Base-by-base conservation (phyloP, 2,113 vertebrate species). In the Anhinga anhinga region DNA sequence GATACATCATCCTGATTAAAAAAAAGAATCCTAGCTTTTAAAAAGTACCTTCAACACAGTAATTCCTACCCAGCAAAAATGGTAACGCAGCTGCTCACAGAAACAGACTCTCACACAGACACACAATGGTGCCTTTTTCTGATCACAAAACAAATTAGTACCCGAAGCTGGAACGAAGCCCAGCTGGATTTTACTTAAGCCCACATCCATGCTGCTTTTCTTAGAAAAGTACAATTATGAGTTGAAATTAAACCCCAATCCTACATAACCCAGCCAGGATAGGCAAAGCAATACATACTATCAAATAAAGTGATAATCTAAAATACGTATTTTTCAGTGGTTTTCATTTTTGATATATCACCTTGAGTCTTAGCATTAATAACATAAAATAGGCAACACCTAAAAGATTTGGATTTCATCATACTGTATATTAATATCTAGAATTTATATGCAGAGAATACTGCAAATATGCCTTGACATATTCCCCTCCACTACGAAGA, bases 1-100 rank as follows among this genome's bases (percentile, higher is more conserved):
- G 97, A 97, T 17, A 98, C 98, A 72, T 98, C 98, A 96, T 99
- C 99, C 99, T 99, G 96, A 96, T 97, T 15, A 82, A 92, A 92
- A 92, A 92, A 82, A 36, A 23, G 12, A 70, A 70, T 3, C 34
- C 12, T 58, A 0, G 65, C 4, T 86, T 83, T 38, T 15, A 78
- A 86, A 92, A 82, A 81, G 21, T 15, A 56, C 44, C 30, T 90
- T 88, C 34, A 88, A 81, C 45, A 59, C 42, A 45, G 69, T 47
- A 36, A 92, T 90, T 93, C 50, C 76, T 77, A 65, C 53, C 40
- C 36, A 76, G 42, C 27, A 95, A 83, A 92, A 93, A 62, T 15
- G 42, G 32, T 73, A 91, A 78, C 36, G 73, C 88, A 96, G 91
- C 83, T 95, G 82, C 86, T 94, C 69, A 49, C 62, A 83, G 66